These are phyloP conservation scores for Poecile montanus DNA, from an alignment of 2,797 vertebrate genomes.

Conservation along the genomic window DNA sequence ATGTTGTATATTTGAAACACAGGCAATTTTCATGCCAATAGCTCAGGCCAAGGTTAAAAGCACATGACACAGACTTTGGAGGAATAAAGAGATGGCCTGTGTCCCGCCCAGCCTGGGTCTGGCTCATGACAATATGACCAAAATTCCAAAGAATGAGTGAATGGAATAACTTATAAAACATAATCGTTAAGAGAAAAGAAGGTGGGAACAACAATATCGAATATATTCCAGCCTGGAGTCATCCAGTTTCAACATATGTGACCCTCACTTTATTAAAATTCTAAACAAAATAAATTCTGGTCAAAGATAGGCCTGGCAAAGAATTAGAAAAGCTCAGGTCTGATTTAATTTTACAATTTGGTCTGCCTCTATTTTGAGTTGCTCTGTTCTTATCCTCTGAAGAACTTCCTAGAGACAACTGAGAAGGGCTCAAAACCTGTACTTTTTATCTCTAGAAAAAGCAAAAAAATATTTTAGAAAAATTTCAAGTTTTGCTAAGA, in stretches of 20 bases:
- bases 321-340: not conserved
- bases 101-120: not conserved
- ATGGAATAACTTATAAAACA: not conserved
- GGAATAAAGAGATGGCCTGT: not conserved
- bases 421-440: not conserved
- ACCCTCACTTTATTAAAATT: not conserved
- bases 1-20: not conserved
- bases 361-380: not conserved
- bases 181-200: not conserved
- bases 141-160: not conserved
- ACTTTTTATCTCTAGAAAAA: not conserved
- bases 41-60: not conserved
- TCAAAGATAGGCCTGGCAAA: not conserved
- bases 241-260: not conserved
- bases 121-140: not conserved
- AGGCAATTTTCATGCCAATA: not conserved
- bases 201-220: not conserved
- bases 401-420: not conserved
- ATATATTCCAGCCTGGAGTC: not conserved
- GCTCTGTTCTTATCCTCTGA: not conserved
- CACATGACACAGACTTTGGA: not conserved
- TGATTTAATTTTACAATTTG: not conserved
- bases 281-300: not conserved
- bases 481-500: not conserved
- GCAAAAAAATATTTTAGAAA: not conserved